Base-by-base conservation (phyloP, 2,888 invertebrate genomes). In the Caenorhabditis drosophilae region DNA sequence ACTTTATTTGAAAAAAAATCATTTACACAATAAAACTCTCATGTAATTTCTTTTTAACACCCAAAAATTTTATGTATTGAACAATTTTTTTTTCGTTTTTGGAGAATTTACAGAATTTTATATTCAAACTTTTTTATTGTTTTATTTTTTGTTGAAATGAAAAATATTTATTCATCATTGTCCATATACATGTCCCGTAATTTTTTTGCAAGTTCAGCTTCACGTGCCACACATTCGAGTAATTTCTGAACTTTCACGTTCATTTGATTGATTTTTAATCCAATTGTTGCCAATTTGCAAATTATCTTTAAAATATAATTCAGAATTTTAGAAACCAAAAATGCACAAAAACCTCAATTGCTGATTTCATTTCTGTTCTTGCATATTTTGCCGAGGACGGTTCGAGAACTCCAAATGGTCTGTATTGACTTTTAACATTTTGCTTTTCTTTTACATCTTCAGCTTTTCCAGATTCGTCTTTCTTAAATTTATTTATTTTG, bases 351-450 rank as follows among this genome's bases (percentile, higher is more conserved):
- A 45, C 44, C 26, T 45, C 25, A 26, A 45, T 27, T 16, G 27
- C 4, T 7, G 16, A 15, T 34, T 35, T 44, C 47, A 67, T 64
- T 9, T 47, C 45, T 23, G 53, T 55, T 35, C 71, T 53, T 2
- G 67, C 68, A 22, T 63, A 60, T 31, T 66, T 68, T 2, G 71
- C 71, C 1, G 60, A 46, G 11, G 53, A 18, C 31, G 68, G 49
- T 44, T 72, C 71, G 23, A 72, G 52, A 3, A 72, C 53, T 34
- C 71, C 71, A 44, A 72, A 72, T 16, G 71, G 71, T 22, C 66
- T 45, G 49, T 66, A 72, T 25, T 56, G 46, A 18, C 35, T 45
- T 27, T 27, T 45, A 2, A 27, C 42, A 4, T 3, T 4, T 4
- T 4, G 4, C 20, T 46, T 23, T 27, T 46, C 31, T n/a, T 35